Evolutionary conservation across 2,113 vertebrate genomes (phyloP).

Genomic region (Cygnus buccinator): DNA sequence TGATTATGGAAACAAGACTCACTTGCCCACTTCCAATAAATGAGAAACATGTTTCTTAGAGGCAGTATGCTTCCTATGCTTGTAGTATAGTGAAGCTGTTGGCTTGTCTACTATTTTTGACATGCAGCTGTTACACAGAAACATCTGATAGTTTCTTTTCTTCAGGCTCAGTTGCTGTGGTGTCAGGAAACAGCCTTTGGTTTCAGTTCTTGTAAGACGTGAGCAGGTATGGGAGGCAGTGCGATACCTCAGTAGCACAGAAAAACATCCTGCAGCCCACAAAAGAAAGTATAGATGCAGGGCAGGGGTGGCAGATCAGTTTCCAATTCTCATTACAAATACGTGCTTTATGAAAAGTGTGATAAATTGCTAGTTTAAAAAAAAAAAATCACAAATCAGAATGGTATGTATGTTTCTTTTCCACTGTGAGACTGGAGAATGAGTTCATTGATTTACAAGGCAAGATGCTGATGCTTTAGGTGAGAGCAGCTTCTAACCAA

Average conservation of each 20-base stretch:
- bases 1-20: not conserved
- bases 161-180: not conserved
- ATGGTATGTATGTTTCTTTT: not conserved
- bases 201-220: constrained; percentile 33
- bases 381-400: not conserved
- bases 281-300: not conserved
- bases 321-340: not conserved
- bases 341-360: not conserved
- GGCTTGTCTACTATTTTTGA: constrained; percentile 46
- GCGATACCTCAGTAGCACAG: not conserved
- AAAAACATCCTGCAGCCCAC: not conserved
- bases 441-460: not conserved
- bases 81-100: not conserved
- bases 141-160: constrained; percentile 68
- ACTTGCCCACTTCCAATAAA: constrained; percentile 31
- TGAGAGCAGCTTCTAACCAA: not conserved
- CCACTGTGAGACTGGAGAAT: not conserved
- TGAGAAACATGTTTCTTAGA: not conserved
- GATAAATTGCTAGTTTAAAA: not conserved
- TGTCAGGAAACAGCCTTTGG: constrained; percentile 28
- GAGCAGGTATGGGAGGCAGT: constrained; percentile 20
- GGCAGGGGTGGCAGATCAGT: not conserved
- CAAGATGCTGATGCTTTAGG: not conserved
- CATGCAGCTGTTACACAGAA: constrained; percentile 49
- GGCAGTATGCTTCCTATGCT: not conserved